Conservation (phyloP, 2,113 vertebrate species). For the Crotalus horridus region DNA sequence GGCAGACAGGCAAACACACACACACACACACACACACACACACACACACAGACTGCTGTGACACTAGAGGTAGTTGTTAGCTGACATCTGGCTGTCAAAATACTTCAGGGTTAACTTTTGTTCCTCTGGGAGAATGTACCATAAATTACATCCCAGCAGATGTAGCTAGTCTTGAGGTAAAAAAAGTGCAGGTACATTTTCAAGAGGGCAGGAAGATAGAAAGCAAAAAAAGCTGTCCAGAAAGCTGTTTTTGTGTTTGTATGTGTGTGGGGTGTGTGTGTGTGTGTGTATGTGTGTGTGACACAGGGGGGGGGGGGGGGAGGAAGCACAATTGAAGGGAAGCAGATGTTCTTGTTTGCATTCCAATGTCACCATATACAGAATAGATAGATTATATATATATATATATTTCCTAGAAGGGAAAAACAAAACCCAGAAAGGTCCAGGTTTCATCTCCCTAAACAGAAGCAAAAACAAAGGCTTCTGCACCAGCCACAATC, state of each 20-base stretch:
- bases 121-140: slow-evolving; percentile 40
- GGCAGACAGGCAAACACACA: slow-evolving; percentile 1
- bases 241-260: too few species aligned
- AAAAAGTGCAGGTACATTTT: slow-evolving; percentile 34
- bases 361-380: not conserved
- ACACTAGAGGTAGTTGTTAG: slow-evolving; percentile 33
- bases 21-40: slow-evolving; percentile 13
- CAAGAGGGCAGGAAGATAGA: slow-evolving; percentile 40
- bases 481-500: not conserved
- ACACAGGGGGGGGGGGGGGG: too few species aligned
- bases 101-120: slow-evolving; percentile 20
- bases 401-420: not conserved
- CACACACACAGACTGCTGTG: slow-evolving; percentile 46
- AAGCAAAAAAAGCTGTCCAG: not conserved
- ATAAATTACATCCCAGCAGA: slow-evolving; percentile 34
- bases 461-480: slow-evolving; percentile 21
- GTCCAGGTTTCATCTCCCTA: slow-evolving; percentile 24
- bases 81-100: slow-evolving; percentile 45
- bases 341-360: slow-evolving; percentile 8
- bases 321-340: not conserved
- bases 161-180: slow-evolving; percentile 42
- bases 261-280: too few species aligned
- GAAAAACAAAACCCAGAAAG: slow-evolving; percentile 15
- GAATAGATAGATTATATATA: not conserved
- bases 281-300: too few species aligned